Conservation (phyloP, 2,113 vertebrate genomes). For the Podiceps cristatus region DNA sequence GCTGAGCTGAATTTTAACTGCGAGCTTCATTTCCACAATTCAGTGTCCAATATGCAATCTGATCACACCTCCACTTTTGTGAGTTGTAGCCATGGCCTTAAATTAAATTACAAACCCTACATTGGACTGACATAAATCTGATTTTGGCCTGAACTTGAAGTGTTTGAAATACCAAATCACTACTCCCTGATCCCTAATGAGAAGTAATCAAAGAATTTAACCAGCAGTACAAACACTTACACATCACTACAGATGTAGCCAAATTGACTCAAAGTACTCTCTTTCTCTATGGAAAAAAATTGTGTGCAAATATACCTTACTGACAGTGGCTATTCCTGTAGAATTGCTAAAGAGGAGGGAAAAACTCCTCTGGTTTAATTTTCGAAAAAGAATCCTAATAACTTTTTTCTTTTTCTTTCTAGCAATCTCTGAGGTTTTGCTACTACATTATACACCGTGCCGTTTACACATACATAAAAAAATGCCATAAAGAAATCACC, state of each 20-base stretch:
- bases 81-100: constrained; percentile 61
- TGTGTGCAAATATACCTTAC: constrained; percentile 51
- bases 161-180: constrained; percentile 76
- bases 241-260: constrained; percentile 67
- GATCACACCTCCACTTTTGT: constrained; percentile 70
- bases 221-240: constrained; percentile 69
- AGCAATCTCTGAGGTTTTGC: neutral
- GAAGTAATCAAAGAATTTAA: constrained; percentile 80
- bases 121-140: constrained; percentile 74
- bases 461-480: neutral
- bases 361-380: neutral
- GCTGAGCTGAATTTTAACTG: constrained; percentile 48
- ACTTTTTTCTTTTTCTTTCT: neutral
- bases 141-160: constrained; percentile 75
- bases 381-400: neutral
- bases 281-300: constrained; percentile 64
- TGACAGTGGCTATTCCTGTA: constrained; percentile 15
- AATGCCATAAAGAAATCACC: neutral
- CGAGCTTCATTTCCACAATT: constrained; percentile 56
- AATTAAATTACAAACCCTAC: constrained; percentile 74
- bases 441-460: neutral
- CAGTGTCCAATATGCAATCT: constrained; percentile 69
- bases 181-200: constrained; percentile 77
- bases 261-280: constrained; percentile 72
- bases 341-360: constrained; percentile 12